Base-by-base conservation (phyloP, 2,797 vertebrate species). In the Pristis pectinata region DNA sequence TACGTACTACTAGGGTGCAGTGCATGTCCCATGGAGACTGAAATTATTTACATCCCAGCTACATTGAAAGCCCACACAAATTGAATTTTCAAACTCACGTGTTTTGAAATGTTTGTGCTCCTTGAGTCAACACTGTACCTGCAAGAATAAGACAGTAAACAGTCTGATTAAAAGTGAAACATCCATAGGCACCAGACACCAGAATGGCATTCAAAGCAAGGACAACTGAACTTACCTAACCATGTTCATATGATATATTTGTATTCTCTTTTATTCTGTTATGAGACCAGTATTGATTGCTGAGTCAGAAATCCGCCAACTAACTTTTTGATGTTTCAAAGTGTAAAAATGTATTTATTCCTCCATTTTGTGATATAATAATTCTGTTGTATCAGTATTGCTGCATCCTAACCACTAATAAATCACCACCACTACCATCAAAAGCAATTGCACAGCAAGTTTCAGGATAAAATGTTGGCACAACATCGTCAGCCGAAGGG, bases 61-160 rank as follows among this genome's bases (percentile, higher is more conserved):
- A 24, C 41, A 67, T 8, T 41, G 61, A 91, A 41, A 19, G 5
- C 56, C 27, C 82, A 6, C 49, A 67, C 10, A 1, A 41, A 41
- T 10, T 19, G 24, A n/a, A 30, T 94, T 53, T 41, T 24, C 67
- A 94, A 44, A 95, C 99, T 98, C 97, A 99, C 99, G 94, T 98
- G 98, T 97, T 99, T 99, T 95, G 99, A 98, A 96, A 98, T 96
- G 95, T 98, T 99, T 95, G 98, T 98, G 97, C 98, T 98, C 97
- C 98, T 98, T 95, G 99, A 99, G 96, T 99, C 99, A 95, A 99
- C 98, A 80, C 98, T 99, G 97, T 99, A 99, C 96, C 99, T 99
- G 96, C 79, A 94, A 95, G 95, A 95, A 87, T 95, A 94, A 94
- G 95, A 94, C 94, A 95, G 49, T 93, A 95, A 94, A 80, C 24